A percentile compares a stretch with the other conserved stretches of the same genome.
phyloP scores from a whole-genome alignment of 1,140 invertebrate species.

The Drosophila tristis region DNA sequence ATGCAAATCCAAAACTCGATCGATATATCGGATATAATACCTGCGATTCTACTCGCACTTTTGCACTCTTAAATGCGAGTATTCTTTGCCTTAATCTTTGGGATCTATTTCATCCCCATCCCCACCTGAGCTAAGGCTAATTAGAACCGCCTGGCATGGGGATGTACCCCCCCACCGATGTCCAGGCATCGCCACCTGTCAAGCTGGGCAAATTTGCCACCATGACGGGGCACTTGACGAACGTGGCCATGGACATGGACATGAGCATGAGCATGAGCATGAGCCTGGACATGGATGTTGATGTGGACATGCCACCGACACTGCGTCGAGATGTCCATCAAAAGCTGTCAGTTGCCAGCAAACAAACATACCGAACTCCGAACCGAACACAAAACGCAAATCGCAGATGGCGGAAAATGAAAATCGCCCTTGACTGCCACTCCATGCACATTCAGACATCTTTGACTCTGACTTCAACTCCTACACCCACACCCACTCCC shows the following conservation, averaged over 20 bases:
- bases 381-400: slow-evolving; percentile 3
- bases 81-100: no score
- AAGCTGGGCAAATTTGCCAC: slow-evolving; percentile 53
- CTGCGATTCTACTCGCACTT: no score
- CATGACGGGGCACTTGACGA: slow-evolving; percentile 34
- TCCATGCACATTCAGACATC: slow-evolving; percentile 2
- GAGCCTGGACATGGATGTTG: slow-evolving; percentile 38
- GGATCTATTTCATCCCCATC: slow-evolving; percentile 6
- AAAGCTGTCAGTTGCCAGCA: slow-evolving; percentile 49
- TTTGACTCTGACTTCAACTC: slow-evolving; percentile 1
- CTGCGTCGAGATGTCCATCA: slow-evolving; percentile 69
- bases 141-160: slow-evolving; percentile 28
- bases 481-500: slow-evolving; percentile 7
- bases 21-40: no score
- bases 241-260: slow-evolving; percentile 26
- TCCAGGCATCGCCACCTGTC: slow-evolving; percentile 38
- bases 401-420: slow-evolving; percentile 45
- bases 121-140: slow-evolving; percentile 14
- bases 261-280: slow-evolving; percentile 27
- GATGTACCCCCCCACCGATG: slow-evolving; percentile 8
- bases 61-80: no score
- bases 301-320: slow-evolving; percentile 54
- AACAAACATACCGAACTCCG: slow-evolving; percentile 24
- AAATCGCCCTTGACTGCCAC: slow-evolving; percentile 43
- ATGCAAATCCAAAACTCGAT: slow-evolving; percentile 17